Percentiles rank a stretch among this genome's conserved stretches.
phyloP scores from a whole-genome alignment of 2,797 vertebrate species.

The Onychomys arenicola region DNA sequence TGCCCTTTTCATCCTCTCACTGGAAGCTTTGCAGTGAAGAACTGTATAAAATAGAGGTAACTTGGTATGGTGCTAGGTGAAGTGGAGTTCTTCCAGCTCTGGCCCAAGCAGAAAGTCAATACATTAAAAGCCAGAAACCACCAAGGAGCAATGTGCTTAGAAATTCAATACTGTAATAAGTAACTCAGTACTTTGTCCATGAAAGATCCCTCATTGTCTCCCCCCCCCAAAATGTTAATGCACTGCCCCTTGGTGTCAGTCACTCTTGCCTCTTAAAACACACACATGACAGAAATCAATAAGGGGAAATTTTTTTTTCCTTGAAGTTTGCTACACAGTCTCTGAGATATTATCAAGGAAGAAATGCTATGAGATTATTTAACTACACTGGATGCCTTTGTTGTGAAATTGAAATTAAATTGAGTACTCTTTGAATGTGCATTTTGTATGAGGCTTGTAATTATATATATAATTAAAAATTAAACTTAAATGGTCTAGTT shows the following conservation, averaged over 20 bases:
- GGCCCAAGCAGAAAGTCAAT: conserved; percentile 76
- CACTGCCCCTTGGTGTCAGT: conserved; percentile 50
- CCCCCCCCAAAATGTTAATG: conserved; percentile 73
- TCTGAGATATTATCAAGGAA: conserved; percentile 65
- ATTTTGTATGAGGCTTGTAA: conserved; percentile 62
- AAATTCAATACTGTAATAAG: conserved; percentile 80
- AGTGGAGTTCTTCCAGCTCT: conserved; percentile 70
- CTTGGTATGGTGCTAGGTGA: conserved; percentile 75
- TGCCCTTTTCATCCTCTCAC: not conserved
- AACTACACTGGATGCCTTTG: conserved; percentile 46
- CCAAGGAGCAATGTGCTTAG: conserved; percentile 78
- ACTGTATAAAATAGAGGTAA: conserved; percentile 67
- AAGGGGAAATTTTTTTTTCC: conserved; percentile 28
- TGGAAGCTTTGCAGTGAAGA: conserved; percentile 20
- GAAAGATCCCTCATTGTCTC: conserved; percentile 69
- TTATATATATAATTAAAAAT: conserved; percentile 68
- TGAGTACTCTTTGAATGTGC: conserved; percentile 46
- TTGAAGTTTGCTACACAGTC: conserved; percentile 57
- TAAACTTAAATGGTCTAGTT: conserved; percentile 59
- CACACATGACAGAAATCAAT: conserved; percentile 69
- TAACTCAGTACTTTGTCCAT: conserved; percentile 66
- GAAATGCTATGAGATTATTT: conserved; percentile 57
- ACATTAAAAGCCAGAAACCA: conserved; percentile 78
- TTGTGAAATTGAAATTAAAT: conserved; percentile 71
- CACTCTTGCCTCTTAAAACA: conserved; percentile 68